Conservation (phyloP, 1,140 invertebrate species). For the Drosophila baimaii region DNA sequence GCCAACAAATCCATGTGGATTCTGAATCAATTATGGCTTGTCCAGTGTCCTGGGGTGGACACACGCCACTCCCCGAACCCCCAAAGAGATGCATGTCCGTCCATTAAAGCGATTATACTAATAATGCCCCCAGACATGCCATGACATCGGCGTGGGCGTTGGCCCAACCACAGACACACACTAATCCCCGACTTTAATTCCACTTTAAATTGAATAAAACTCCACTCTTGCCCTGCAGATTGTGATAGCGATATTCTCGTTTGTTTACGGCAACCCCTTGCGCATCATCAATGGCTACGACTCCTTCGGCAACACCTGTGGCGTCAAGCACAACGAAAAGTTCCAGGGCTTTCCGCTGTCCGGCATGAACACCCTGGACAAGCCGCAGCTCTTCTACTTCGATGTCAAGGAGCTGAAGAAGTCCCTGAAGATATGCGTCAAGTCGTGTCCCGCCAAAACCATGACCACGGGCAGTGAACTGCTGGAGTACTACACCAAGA, state of each 20-base stretch:
- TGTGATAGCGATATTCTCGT: constrained; percentile 93
- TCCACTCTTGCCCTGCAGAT: constrained; percentile 85
- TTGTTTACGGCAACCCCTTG: constrained; percentile 94
- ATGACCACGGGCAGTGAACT: constrained; percentile 89
- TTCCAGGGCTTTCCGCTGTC: constrained; percentile 90
- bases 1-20: neutral
- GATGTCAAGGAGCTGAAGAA: constrained; percentile 90
- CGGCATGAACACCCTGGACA: constrained; percentile 92
- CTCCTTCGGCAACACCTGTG: constrained; percentile 98
- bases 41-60: constrained; percentile 22
- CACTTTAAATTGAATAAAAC: constrained; percentile 15
- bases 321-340: constrained; percentile 90
- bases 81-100: constrained; percentile 25
- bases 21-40: constrained; percentile 30
- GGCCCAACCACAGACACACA: constrained; percentile 16
- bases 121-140: constrained; percentile 43
- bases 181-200: constrained; percentile 29
- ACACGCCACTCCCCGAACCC: constrained; percentile 28
- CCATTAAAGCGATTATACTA: constrained; percentile 33
- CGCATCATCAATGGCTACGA: constrained; percentile 96
- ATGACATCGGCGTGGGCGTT: constrained; percentile 60
- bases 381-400: constrained; percentile 93
- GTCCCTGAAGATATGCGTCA: constrained; percentile 95
- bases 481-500: constrained; percentile 89
- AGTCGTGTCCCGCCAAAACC: constrained; percentile 91